Conservation (phyloP, 2,797 vertebrate species). For the Chloroceryle inda region DNA sequence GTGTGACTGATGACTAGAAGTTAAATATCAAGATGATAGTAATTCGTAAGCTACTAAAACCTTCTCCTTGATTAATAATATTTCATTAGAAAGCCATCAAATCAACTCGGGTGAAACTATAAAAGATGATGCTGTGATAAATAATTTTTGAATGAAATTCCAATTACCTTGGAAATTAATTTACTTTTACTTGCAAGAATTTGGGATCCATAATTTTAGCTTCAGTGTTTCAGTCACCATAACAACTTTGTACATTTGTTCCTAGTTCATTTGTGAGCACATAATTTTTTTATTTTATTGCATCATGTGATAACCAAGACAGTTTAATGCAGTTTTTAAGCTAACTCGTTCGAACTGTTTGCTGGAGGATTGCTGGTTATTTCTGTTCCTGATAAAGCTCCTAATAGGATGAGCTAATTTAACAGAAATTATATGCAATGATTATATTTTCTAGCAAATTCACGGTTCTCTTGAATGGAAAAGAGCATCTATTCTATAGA, state of each 20-base stretch:
- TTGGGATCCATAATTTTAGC: conserved; percentile 51
- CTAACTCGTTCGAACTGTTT: conserved; percentile 61
- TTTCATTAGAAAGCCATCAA: conserved; percentile 60
- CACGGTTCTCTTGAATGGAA: not conserved
- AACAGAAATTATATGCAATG: conserved; percentile 34
- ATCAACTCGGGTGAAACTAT: conserved; percentile 32
- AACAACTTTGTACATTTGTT: conserved; percentile 58
- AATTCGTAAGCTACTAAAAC: conserved; percentile 46
- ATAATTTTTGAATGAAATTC: conserved; percentile 55
- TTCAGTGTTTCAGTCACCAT: conserved; percentile 36
- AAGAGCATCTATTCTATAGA: not conserved
- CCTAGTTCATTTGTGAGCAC: conserved; percentile 37
- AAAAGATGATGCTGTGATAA: conserved; percentile 33
- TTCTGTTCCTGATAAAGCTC: conserved; percentile 50
- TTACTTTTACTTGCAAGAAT: conserved; percentile 59
- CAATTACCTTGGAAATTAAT: conserved; percentile 57
- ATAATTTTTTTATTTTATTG: conserved; percentile 66
- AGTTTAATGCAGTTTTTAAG: conserved; percentile 52
- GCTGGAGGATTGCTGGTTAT: conserved; percentile 26
- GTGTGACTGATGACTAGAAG: conserved; percentile 16
- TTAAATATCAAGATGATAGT: conserved; percentile 39
- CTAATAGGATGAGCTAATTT: conserved; percentile 41
- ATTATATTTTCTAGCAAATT: conserved; percentile 13
- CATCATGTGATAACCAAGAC: conserved; percentile 50
- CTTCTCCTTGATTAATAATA: conserved; percentile 49